These are phyloP conservation scores for Listronotus oregonensis DNA, from an alignment of 1,140 invertebrate genomes.

Conservation along the genomic window DNA sequence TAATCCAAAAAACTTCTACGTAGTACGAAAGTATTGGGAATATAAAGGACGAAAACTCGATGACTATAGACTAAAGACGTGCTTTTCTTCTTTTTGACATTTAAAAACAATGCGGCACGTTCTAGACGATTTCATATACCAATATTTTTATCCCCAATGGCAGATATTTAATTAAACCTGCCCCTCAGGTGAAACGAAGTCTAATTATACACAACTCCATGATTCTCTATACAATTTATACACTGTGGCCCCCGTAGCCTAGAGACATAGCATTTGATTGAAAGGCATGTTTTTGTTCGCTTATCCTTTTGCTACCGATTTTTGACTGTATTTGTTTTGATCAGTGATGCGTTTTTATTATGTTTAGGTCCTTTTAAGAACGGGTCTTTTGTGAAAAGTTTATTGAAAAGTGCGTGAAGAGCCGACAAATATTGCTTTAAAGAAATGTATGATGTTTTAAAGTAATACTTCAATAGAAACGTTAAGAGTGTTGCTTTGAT, in stretches of 20 bases:
- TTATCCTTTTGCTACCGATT: conserved; percentile 8
- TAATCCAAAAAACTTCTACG: no score
- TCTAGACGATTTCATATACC: conserved; percentile 1
- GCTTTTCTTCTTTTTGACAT: no score
- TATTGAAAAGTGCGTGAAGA: no score
- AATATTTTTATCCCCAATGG: conserved; percentile 5
- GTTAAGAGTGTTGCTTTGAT: no score
- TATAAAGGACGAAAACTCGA: no score
- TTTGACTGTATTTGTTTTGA: conserved; percentile 17
- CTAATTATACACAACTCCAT: conserved; percentile 32
- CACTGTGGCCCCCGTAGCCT: conserved; percentile 1
- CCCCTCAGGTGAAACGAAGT: conserved; percentile 29
- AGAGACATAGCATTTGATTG: conserved; percentile 20
- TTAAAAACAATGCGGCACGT: no score
- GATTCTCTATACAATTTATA: conserved; percentile 32
- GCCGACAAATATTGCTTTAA: no score
- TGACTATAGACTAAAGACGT: no score
- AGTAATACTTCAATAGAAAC: no score
- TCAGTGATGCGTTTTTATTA: conserved; percentile 31
- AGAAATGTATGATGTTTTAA: no score
- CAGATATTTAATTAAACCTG: conserved; percentile 35
- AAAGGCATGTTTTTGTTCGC: conserved; percentile 21
- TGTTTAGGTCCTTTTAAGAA: neutral
- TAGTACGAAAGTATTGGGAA: no score
- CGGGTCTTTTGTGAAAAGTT: no score